phyloP scores from a whole-genome alignment of 2,797 vertebrate genomes.

The Meda fulgida region DNA sequence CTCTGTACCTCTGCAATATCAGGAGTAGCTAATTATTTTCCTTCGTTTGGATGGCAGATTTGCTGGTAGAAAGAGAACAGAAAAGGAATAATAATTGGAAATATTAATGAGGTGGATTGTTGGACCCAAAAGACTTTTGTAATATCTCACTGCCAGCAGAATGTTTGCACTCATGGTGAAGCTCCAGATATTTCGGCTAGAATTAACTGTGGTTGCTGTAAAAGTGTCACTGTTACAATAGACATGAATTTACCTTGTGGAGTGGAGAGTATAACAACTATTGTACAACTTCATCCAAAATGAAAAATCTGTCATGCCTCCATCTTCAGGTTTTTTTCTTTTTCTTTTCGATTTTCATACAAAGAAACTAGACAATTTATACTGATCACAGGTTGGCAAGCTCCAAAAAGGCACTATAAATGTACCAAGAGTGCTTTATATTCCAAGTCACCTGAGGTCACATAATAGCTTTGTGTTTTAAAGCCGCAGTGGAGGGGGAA shows the following conservation, averaged over 20 bases:
- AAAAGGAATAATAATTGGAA: slow-evolving; percentile 80
- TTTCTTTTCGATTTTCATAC: background rate
- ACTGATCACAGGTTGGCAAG: background rate
- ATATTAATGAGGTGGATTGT: slow-evolving; percentile 79
- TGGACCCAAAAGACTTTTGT: slow-evolving; percentile 70
- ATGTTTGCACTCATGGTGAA: slow-evolving; percentile 37
- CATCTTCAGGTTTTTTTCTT: background rate
- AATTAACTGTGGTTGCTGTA: slow-evolving; percentile 38
- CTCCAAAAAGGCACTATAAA: background rate
- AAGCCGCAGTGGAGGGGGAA: background rate
- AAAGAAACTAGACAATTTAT: background rate
- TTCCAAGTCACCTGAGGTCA: background rate
- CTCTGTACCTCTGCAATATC: slow-evolving; percentile 78
- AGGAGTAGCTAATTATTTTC: slow-evolving; percentile 88
- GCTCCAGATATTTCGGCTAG: slow-evolving; percentile 42
- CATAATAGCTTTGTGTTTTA: background rate
- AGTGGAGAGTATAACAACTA: background rate
- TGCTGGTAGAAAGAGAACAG: slow-evolving; percentile 74
- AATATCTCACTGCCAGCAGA: slow-evolving; percentile 57
- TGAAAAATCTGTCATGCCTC: background rate
- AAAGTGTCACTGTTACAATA: slow-evolving; percentile 36
- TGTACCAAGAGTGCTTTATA: background rate
- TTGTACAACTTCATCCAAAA: background rate
- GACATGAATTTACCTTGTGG: slow-evolving; percentile 25
- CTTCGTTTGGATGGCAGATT: slow-evolving; percentile 53